Percentiles rank a stretch among this genome's conserved stretches.
phyloP scores from a whole-genome alignment of 1,140 invertebrate genomes.

The Gryllus bimaculatus region DNA sequence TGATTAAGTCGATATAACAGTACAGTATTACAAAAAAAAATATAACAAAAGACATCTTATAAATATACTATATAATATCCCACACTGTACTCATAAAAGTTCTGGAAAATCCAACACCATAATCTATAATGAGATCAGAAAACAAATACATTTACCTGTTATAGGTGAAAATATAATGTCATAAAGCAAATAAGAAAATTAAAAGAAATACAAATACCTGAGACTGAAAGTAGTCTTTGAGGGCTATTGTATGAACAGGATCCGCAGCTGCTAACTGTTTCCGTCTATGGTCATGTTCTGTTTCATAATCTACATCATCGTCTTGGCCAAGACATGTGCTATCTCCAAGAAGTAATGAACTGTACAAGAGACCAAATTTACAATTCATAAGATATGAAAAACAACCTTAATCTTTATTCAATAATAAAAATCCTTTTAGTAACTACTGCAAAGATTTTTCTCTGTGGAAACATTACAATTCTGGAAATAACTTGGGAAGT shows the following conservation, averaged over 20 bases:
- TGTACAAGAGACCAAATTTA: conserved; percentile 21
- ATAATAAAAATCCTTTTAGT: neutral
- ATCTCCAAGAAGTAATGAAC: conserved; percentile 39
- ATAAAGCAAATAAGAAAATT: neutral
- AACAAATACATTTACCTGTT: neutral
- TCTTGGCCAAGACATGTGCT: conserved; percentile 34
- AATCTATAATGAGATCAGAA: neutral
- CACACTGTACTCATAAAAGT: neutral
- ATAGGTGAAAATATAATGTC: neutral
- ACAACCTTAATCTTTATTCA: neutral
- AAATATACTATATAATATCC: neutral
- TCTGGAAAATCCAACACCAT: neutral
- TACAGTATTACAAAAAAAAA: neutral
- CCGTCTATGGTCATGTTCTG: conserved; percentile 45
- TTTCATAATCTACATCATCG: conserved; percentile 38
- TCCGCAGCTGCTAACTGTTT: conserved; percentile 51
- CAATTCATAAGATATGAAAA: conserved; percentile 19
- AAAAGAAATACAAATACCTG: conserved; percentile 37
- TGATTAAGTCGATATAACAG: too few relatives aligned
- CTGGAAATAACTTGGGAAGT: neutral
- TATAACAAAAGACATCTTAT: neutral
- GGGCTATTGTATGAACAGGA: conserved; percentile 57
- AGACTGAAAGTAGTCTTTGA: conserved; percentile 55
- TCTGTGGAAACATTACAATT: neutral
- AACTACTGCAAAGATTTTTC: neutral